Percentiles rank a stretch among this genome's conserved stretches.
phyloP scores from a whole-genome alignment of 1,140 invertebrate species.

The Drosophila baimaii region DNA sequence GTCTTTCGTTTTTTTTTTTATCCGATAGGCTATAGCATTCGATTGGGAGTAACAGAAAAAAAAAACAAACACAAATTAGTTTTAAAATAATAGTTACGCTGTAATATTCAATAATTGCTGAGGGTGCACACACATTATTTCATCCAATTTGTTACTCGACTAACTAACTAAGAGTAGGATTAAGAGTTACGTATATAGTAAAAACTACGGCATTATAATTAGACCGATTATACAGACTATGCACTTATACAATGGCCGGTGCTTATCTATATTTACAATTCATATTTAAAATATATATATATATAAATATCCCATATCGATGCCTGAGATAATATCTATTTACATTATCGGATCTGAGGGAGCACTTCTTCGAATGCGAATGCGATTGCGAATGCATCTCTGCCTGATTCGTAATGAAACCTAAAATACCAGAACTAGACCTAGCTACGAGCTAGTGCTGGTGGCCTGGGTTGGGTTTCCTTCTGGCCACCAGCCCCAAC shows the following conservation, averaged over 20 bases:
- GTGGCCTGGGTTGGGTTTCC: neutral
- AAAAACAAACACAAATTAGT: slow-evolving; percentile 17
- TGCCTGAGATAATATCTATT: slow-evolving; percentile 42
- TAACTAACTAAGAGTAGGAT: slow-evolving; percentile 47
- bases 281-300: slow-evolving; percentile 16
- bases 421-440: slow-evolving; percentile 32
- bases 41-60: slow-evolving; percentile 26
- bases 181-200: slow-evolving; percentile 15
- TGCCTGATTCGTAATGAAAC: slow-evolving; percentile 2
- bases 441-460: slow-evolving; percentile 5
- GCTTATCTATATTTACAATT: slow-evolving; percentile 56
- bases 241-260: slow-evolving; percentile 54
- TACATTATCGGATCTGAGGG: slow-evolving; percentile 33
- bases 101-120: slow-evolving; percentile 45
- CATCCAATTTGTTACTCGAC: slow-evolving; percentile 50
- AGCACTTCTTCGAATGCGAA: slow-evolving; percentile 16
- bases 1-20: slow-evolving; percentile 29
- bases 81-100: slow-evolving; percentile 33
- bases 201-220: slow-evolving; percentile 25
- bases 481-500: neutral
- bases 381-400: neutral
- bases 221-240: slow-evolving; percentile 33
- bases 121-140: slow-evolving; percentile 26
- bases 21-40: slow-evolving; percentile 34
- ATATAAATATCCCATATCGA: slow-evolving; percentile 21